Percentiles rank a stretch among this genome's conserved stretches.
phyloP scores from a whole-genome alignment of 2,888 invertebrate species.

The Physocephala rufipes region DNA sequence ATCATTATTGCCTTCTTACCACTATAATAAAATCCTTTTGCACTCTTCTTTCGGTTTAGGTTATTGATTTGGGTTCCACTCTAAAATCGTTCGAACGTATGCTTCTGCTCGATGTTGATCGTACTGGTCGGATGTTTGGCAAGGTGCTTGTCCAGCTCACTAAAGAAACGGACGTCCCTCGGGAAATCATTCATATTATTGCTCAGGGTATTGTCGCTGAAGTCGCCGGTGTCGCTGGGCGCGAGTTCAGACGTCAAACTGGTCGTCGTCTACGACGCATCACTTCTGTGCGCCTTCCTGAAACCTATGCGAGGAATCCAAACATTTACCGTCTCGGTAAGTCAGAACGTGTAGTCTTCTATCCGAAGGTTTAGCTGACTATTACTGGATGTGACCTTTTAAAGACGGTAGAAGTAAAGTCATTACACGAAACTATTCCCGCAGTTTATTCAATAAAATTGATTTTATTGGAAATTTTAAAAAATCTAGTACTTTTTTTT shows the following conservation, averaged over 20 bases:
- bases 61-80: constrained; percentile 57
- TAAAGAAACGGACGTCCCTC: constrained; percentile 50
- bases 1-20: too few species aligned
- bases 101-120: constrained; percentile 52
- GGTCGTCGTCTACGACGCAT: constrained; percentile 59
- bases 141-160: constrained; percentile 53
- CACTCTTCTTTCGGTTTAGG: constrained; percentile 34
- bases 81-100: constrained; percentile 52
- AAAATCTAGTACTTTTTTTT: too few species aligned
- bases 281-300: constrained; percentile 62
- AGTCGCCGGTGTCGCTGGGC: constrained; percentile 60
- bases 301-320: constrained; percentile 51
- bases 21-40: too few species aligned
- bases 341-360: constrained; percentile 59
- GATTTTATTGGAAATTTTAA: too few species aligned
- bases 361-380: constrained; percentile 53
- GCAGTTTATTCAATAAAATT: too few species aligned
- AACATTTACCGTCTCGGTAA: constrained; percentile 55
- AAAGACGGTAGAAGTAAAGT: too few species aligned
- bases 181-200: constrained; percentile 57
- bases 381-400: not conserved
- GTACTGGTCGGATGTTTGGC: constrained; percentile 53
- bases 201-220: constrained; percentile 60
- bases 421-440: too few species aligned
- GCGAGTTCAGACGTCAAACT: constrained; percentile 54